Evolutionary conservation across 2,888 invertebrate genomes (phyloP), one percentile per base, ranked within the genome.

Genomic region (Anoncus sp.): DNA sequence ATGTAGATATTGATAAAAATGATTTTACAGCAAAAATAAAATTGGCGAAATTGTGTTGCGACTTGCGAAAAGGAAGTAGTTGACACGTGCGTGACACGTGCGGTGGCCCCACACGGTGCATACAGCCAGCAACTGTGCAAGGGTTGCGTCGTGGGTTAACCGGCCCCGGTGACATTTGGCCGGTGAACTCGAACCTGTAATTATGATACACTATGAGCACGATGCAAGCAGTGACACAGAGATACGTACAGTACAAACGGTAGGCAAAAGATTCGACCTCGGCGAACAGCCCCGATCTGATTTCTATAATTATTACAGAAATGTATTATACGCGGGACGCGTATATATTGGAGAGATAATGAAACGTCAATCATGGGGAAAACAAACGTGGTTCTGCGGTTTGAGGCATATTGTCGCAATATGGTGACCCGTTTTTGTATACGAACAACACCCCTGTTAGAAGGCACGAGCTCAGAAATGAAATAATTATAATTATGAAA

Each of bases 161-260:
- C 86, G 78, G n/a, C 84, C 85, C 79, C 73, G 78, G 83, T 84
- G 87, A 88, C 89, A 89, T 88, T 89, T 88, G 88, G 88, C 86
- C 82, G 81, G 55, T 53, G 57, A 79, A 67, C 75, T 70, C 77
- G 59, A 87, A 85, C 88, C 83, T 86, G 77, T 85, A 89, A 89
- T 89, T 89, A 88, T 82, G 60, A 35, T 31, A 47, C 20, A 27
- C 59, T 22, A 43, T 14, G 43, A 47, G n/a, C 45, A 40, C n/a
- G 31, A 38, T 18, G n/a, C 38, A 63, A 35, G n/a, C 27, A 12
- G 40, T 43, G n/a, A 27, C 31, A 45, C 12, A 53, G 31, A 53
- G 16, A 40, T 10, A 38, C n/a, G 20, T 40, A 24, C 18, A 60
- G 31, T n/a, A 20, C 12, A n/a, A 49, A 12, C 18, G 38, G 14